Evolutionary conservation across 2,888 invertebrate species (phyloP).

Genomic region (Psococerastis gibbosa): DNA sequence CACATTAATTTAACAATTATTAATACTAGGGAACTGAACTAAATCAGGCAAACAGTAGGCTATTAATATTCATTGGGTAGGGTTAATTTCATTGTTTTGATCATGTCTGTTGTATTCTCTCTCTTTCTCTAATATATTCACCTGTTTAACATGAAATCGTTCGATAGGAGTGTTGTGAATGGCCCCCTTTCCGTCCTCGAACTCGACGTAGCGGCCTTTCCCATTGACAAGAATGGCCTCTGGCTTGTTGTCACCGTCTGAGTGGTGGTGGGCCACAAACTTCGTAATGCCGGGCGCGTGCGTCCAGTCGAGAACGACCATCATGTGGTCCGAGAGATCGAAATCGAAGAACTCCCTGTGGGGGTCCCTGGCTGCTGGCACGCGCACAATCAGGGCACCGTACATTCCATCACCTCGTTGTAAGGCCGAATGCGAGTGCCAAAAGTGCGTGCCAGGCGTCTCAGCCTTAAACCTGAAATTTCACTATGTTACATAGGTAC

Average conservation of each 20-base stretch:
- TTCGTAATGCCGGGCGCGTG: constrained; percentile 48
- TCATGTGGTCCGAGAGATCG: constrained; percentile 55
- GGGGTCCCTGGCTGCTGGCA: constrained; percentile 40
- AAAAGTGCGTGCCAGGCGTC: constrained; percentile 67
- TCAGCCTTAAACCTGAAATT: constrained; percentile 41
- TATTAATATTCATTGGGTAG: too few relatives aligned
- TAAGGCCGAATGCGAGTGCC: constrained; percentile 62
- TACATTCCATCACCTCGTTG: constrained; percentile 74
- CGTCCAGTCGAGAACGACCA: constrained; percentile 69
- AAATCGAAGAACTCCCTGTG: constrained; percentile 53
- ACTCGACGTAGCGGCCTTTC: constrained; percentile 39
- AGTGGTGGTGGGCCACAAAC: constrained; percentile 73
- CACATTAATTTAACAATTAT: too few relatives aligned
- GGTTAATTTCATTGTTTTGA: too few relatives aligned
- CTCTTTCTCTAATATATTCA: too few relatives aligned
- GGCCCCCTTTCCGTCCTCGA: constrained; percentile 24
- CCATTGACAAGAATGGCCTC: constrained; percentile 68
- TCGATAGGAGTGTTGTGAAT: constrained; percentile 37
- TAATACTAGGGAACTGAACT: too few relatives aligned
- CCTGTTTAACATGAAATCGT: constrained; percentile 45
- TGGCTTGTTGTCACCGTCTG: constrained; percentile 64
- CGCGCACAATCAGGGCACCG: constrained; percentile 55
- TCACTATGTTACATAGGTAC: too few relatives aligned
- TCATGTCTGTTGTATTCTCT: too few relatives aligned
- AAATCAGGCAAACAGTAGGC: too few relatives aligned